phyloP scores from a whole-genome alignment of 2,888 invertebrate genomes.

The Chirona hameri region DNA sequence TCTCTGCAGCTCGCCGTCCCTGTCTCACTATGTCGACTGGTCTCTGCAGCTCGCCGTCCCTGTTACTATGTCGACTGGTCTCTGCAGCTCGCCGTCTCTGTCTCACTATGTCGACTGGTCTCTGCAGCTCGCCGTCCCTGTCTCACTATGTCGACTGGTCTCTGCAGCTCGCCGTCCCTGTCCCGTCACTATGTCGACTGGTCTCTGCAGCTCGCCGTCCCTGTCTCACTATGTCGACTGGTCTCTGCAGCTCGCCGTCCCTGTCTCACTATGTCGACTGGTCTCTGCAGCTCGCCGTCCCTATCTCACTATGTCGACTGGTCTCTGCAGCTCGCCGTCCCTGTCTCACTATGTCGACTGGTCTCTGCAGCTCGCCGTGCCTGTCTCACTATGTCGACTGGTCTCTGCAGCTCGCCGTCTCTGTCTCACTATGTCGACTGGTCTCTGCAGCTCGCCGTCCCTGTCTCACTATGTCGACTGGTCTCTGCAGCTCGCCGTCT shows the following conservation, averaged over 20 bases:
- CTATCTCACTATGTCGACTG: too few species aligned
- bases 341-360: too few species aligned
- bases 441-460: not conserved
- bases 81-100: not conserved
- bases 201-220: not conserved
- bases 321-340: not conserved
- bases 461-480: too few species aligned
- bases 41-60: not conserved
- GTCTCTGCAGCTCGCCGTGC: not conserved
- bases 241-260: not conserved
- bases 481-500: not conserved
- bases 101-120: too few species aligned
- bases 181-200: too few species aligned
- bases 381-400: too few species aligned
- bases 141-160: too few species aligned
- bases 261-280: too few species aligned
- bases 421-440: too few species aligned
- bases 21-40: too few species aligned
- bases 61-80: too few species aligned
- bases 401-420: not conserved
- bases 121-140: not conserved
- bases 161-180: not conserved
- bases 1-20: not conserved
- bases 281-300: not conserved
- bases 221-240: too few species aligned